Evolutionary conservation across 2,113 vertebrate genomes (phyloP).

Genomic region (Epinephelus cyanopodus): DNA sequence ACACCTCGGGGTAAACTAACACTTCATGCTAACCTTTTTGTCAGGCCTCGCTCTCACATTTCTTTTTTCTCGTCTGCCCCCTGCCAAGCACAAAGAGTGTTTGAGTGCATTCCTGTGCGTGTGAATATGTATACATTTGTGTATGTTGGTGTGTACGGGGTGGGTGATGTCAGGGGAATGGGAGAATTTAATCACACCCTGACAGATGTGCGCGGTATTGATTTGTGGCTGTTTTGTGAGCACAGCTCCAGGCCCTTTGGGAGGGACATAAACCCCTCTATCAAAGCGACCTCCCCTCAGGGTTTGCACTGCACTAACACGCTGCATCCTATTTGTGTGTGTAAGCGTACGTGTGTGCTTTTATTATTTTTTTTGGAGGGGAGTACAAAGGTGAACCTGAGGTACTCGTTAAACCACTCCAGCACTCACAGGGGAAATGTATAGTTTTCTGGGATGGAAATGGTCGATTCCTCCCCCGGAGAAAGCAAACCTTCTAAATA

Average conservation of each 20-base stretch:
- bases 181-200: conserved; percentile 71
- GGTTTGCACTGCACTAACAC: conserved; percentile 28
- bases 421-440: conserved; percentile 39
- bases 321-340: conserved; percentile 26
- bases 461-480: conserved; percentile 24
- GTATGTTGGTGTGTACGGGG: conserved; percentile 8
- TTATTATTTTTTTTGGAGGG: conserved; percentile 8
- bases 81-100: conserved; percentile 22
- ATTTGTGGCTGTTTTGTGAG: conserved; percentile 69
- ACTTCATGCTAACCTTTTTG: conserved; percentile 43
- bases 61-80: conserved; percentile 23
- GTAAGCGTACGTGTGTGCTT: conserved; percentile 9
- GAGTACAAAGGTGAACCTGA: conserved; percentile 49
- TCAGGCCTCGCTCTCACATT: conserved; percentile 54
- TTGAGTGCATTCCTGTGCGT: conserved; percentile 5
- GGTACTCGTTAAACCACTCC: conserved; percentile 55
- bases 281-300: conserved; percentile 65
- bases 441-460: conserved; percentile 42
- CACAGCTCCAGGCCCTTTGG: conserved; percentile 42
- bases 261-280: conserved; percentile 64
- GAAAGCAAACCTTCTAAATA: conserved; percentile 49
- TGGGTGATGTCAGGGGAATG: conserved; percentile 42
- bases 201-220: conserved; percentile 75
- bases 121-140: conserved; percentile 20
- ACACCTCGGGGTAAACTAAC: conserved; percentile 36